phyloP scores from a whole-genome alignment of 2,113 vertebrate genomes.

The Mesoclemmys tuberculata region DNA sequence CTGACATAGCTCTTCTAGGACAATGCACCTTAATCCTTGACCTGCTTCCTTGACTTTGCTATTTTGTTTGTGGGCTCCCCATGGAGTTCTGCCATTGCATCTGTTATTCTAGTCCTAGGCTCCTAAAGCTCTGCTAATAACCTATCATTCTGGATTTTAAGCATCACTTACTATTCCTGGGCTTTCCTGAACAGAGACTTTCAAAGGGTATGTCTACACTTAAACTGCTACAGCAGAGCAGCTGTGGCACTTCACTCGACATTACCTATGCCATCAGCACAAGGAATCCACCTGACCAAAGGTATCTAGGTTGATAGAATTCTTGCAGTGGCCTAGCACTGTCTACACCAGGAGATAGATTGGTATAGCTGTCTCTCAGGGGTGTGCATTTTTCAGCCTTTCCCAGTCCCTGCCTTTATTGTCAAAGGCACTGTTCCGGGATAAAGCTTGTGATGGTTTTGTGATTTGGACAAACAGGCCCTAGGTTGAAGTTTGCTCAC shows the following conservation, averaged over 20 bases:
- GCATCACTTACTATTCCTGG: not conserved
- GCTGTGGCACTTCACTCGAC: not conserved
- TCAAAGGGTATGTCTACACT: too few relatives aligned
- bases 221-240: too few relatives aligned
- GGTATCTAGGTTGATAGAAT: too few relatives aligned
- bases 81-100: not conserved
- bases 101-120: not conserved
- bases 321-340: too few relatives aligned
- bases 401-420: too few relatives aligned
- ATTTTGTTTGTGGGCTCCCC: not conserved
- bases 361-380: too few relatives aligned
- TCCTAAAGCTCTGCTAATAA: not conserved
- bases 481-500: not conserved
- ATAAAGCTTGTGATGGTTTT: too few relatives aligned
- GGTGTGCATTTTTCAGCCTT: not conserved
- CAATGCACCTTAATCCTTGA: not conserved
- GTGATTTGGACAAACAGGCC: not conserved
- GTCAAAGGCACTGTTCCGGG: too few relatives aligned
- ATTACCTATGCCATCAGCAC: not conserved
- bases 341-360: too few relatives aligned
- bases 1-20: constrained; percentile 30
- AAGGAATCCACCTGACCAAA: too few relatives aligned
- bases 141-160: not conserved
- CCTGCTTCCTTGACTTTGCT: constrained; percentile 34
- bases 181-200: not conserved